Conservation (phyloP, 2,113 vertebrate genomes). For the Hepsetus odoe region DNA sequence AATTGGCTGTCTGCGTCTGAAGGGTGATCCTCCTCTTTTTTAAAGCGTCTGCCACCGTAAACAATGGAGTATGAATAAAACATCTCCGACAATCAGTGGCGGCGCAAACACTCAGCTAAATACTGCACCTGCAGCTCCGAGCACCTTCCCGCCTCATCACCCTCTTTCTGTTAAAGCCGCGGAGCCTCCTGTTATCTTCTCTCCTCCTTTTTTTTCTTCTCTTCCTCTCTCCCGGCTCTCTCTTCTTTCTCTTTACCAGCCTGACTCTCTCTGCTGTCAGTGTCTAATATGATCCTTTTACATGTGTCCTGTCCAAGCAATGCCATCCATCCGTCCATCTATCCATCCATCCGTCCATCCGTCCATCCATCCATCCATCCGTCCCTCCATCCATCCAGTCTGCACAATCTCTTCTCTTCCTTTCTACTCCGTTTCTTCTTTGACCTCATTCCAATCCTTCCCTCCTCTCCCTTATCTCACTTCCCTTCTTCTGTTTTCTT, state of each 20-base stretch:
- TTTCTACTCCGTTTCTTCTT: no score
- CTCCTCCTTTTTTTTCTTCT: background rate
- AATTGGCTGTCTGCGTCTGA: constrained; percentile 51
- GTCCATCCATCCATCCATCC: no score
- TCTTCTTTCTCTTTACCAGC: background rate
- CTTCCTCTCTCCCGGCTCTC: background rate
- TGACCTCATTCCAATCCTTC: no score
- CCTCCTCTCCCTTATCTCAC: background rate
- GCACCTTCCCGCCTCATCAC: constrained; percentile 46
- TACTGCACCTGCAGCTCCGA: constrained; percentile 50
- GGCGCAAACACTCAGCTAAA: constrained; percentile 52
- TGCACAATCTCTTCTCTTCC: no score
- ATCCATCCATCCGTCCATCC: no score
- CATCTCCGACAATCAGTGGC: constrained; percentile 49
- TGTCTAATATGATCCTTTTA: background rate
- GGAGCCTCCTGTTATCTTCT: constrained; percentile 6
- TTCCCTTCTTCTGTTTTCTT: background rate
- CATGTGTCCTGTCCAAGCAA: no score
- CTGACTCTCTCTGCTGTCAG: background rate
- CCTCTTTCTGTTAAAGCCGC: constrained; percentile 50
- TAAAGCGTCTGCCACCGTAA: constrained; percentile 40
- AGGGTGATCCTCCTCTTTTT: constrained; percentile 31
- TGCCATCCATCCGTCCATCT: no score
- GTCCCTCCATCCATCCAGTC: no score
- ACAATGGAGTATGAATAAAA: constrained; percentile 57